Evolutionary conservation across 2,113 vertebrate species (phyloP).

Genomic region (Sigmodon hispidus): DNA sequence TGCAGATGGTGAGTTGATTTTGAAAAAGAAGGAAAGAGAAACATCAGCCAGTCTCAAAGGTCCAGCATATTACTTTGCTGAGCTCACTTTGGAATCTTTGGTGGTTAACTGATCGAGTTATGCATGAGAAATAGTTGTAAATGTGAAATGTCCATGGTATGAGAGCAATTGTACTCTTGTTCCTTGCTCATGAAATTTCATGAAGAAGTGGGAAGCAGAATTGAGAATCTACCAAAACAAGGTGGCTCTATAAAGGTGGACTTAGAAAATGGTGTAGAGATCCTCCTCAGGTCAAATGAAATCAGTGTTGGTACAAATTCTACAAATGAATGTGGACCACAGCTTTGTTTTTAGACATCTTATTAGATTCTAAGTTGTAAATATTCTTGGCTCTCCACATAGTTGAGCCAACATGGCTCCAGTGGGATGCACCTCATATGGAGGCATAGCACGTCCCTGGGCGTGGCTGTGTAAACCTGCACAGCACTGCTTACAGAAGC

Average conservation of each 20-base stretch:
- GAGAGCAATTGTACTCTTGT: not conserved
- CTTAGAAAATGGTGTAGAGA: not conserved
- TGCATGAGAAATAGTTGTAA: not conserved
- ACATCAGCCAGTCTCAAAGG: not conserved
- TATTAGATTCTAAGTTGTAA: not conserved
- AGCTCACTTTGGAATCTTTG: not conserved
- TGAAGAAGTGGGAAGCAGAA: not conserved
- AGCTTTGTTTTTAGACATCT: not conserved
- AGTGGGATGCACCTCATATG: no score
- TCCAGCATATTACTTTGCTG: not conserved
- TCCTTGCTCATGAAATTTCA: not conserved
- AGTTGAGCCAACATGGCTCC: no score
- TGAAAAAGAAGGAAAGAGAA: not conserved
- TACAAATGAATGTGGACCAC: not conserved
- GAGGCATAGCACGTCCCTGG: no score
- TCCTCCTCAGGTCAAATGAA: not conserved
- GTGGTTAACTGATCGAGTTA: not conserved
- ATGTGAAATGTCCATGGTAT: not conserved
- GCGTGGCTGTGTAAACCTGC: no score
- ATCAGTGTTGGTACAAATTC: not conserved
- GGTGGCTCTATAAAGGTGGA: not conserved
- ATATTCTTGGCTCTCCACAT: no score
- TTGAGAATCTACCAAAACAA: not conserved
- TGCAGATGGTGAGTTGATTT: not conserved
- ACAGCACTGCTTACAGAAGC: no score